phyloP scores from a whole-genome alignment of 2,797 vertebrate genomes.

The Helostoma temminkii region DNA sequence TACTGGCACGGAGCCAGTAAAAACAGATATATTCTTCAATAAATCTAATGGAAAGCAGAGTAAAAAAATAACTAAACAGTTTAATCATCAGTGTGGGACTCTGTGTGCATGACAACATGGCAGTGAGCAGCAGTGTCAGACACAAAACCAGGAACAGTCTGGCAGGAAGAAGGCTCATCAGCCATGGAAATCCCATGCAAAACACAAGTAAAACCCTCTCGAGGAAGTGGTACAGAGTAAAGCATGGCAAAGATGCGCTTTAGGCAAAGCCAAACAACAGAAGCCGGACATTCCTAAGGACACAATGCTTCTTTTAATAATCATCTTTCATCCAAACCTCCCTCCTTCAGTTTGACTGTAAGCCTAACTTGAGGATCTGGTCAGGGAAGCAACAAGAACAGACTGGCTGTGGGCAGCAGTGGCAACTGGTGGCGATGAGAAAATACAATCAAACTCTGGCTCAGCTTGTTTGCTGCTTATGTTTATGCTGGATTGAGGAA shows the following conservation, averaged over 20 bases:
- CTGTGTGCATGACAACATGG: slow-evolving; percentile 3
- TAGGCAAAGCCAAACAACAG: slow-evolving; percentile 31
- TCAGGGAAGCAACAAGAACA: slow-evolving; percentile 25
- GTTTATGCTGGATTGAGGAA: slow-evolving; percentile 11
- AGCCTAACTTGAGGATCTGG: slow-evolving; percentile 35
- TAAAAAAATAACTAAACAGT: background rate
- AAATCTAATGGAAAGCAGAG: background rate
- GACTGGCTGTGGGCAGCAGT: slow-evolving; percentile 52
- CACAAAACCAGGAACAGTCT: slow-evolving; percentile 46
- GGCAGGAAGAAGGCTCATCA: slow-evolving; percentile 54
- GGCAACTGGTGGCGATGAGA: slow-evolving; percentile 25
- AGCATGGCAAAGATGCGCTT: slow-evolving; percentile 32
- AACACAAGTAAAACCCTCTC: slow-evolving; percentile 48
- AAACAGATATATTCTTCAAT: background rate
- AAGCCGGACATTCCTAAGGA: slow-evolving; percentile 40
- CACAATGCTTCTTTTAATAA: slow-evolving; percentile 30
- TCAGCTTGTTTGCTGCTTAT: slow-evolving; percentile 11
- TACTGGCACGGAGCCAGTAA: background rate
- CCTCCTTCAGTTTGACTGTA: slow-evolving; percentile 4
- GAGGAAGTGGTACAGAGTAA: slow-evolving; percentile 51
- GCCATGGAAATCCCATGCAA: slow-evolving; percentile 74
- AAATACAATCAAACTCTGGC: slow-evolving; percentile 25
- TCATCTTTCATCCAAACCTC: slow-evolving; percentile 17
- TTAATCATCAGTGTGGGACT: background rate
- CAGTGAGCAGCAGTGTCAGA: slow-evolving; percentile 5